Conservation (phyloP, 2,797 vertebrate genomes). For the Enteromius thamalakanensis region DNA sequence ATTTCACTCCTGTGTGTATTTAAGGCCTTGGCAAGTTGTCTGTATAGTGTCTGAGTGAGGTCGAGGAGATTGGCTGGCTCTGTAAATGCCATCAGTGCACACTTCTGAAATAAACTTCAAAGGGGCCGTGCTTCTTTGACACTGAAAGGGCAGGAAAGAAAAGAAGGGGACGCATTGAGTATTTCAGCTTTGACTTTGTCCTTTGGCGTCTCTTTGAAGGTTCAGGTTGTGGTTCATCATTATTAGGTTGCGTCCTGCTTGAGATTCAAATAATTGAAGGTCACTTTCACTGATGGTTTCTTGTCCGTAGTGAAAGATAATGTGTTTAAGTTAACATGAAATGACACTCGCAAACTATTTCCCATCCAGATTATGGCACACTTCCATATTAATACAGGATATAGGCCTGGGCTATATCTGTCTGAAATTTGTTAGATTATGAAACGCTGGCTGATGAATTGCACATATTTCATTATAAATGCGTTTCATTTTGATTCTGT, state of each 20-base stretch:
- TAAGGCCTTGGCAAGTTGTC: background rate
- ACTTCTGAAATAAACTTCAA: slow-evolving; percentile 56
- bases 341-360: background rate
- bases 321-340: background rate
- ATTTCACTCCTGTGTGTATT: background rate
- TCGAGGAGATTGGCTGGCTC: background rate
- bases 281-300: slow-evolving; percentile 18
- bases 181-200: slow-evolving; percentile 57
- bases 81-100: slow-evolving; percentile 46
- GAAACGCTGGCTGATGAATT: background rate
- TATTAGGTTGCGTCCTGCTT: slow-evolving; percentile 25
- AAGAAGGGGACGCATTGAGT: slow-evolving; percentile 41
- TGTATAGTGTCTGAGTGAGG: background rate
- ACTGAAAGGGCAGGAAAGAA: slow-evolving; percentile 54
- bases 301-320: background rate
- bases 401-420: background rate
- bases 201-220: slow-evolving; percentile 56
- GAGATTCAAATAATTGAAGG: slow-evolving; percentile 23
- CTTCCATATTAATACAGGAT: background rate
- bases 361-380: background rate
- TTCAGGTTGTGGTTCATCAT: slow-evolving; percentile 43
- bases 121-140: slow-evolving; percentile 45
- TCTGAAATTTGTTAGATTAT: background rate
- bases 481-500: background rate
- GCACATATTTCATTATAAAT: background rate